Base-by-base conservation (phyloP, 2,888 invertebrate genomes). In the Melanophora roralis region DNA sequence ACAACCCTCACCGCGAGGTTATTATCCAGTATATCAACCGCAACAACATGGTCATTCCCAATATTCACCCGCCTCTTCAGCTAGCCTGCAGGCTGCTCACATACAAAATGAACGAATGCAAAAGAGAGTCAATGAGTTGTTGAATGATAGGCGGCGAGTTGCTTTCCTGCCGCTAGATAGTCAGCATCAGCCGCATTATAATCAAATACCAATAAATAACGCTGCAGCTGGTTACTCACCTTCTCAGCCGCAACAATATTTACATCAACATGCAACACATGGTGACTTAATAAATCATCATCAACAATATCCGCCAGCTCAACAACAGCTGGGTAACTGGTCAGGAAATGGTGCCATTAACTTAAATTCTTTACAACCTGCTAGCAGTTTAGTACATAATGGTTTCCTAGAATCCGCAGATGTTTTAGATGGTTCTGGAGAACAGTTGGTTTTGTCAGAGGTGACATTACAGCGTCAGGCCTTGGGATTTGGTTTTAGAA, bases 401-500 rank as follows among this genome's bases (percentile, higher is more conserved):
- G 76, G 65, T 16, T 81, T 57, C 57, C 43, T 73, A 34, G 62
- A 76, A 32, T n/a, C 60, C 14, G 21, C 76, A 1, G 82, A 79
- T 38, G 68, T 71, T 68, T 60, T 81, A 21, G 83, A 83, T 57
- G 76, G 82, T 19, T 78, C 82, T 34, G 71, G 74, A 1, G 84
- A 88, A 53, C 87, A 86, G 40, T 89, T 85, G 65, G 87, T 89
- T 32, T 74, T 90, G 8, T 88, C 89, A 0, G 90, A 90, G 80
- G 89, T 98, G 8, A 95, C 96, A 0, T 90, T 99, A 64, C 94
- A 95, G 57, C 92, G 97, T n/a, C 96, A 97, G 84, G 95, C 96
- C 40, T 94, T 95, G 71, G 99, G 99, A 1, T 99, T 99, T 91
- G 99, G 99, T 8, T 99, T 99, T 91, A 93, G 99, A 81, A 98